Evolutionary conservation across 2,888 invertebrate genomes (phyloP), one percentile per base, ranked within the genome.

Genomic region (Didymodactylos carnosus): DNA sequence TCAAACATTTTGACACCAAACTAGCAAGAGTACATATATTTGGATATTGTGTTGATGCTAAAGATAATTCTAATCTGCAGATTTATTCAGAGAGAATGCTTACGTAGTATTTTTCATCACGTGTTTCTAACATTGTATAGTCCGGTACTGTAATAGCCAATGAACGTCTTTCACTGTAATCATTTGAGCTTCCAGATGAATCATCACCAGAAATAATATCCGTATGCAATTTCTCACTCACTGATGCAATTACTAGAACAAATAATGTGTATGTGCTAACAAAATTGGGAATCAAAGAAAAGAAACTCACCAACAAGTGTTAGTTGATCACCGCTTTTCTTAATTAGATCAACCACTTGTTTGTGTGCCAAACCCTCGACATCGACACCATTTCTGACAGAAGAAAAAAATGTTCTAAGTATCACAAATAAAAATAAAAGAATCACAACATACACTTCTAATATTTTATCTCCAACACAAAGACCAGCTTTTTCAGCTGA

Each of bases 291-390:
- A n/a, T n/a, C n/a, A n/a, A n/a, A n/a, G n/a, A n/a, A n/a, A n/a
- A n/a, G n/a, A n/a, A n/a, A n/a, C n/a, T 62, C 19, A 62, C 62
- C 62, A 62, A 62, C 25, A n/a, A 62, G 87, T 39, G 92, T 92
- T 77, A 99, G 87, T 77, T 91, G 91, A 85, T 99, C 97, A 23
- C 97, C 97, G 3, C 98, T 97, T 19, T 95, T 94, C 84, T 97
- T 97, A 80, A 98, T 98, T 79, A 97, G 87, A 85, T 99, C 98
- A 69, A 98, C 98, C 77, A 98, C 98, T 86, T 97, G 95, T 81
- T 95, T 92, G 85, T 98, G 98, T 51, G 97, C 97, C n/a, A 97
- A 90, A 72, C 98, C 98, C 86, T 98, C 98, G 19, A 98, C 98
- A 85, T 91, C 35, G 4, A 62, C n/a, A 35, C n/a, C 62, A 35